Evolutionary conservation across 2,797 vertebrate genomes (phyloP).

Genomic region (Ceryle rudis): DNA sequence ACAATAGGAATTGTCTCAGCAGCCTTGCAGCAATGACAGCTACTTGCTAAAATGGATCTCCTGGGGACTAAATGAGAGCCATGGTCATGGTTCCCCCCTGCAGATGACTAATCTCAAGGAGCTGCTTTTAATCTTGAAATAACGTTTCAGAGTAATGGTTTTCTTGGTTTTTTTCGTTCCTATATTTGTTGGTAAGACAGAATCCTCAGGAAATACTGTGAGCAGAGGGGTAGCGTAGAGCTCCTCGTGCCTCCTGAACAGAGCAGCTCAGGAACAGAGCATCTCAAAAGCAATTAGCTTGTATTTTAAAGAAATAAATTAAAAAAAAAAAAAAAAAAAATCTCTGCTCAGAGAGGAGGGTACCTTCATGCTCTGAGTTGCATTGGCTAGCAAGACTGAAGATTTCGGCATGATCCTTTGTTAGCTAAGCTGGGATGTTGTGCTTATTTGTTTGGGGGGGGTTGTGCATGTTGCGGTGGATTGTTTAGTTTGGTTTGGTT

Average conservation of each 20-base stretch:
- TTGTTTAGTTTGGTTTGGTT: no score
- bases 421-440: not conserved
- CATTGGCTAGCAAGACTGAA: not conserved
- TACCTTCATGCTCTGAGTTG: not conserved
- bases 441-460: not conserved
- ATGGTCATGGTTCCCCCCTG: not conserved
- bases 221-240: not conserved
- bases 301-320: not conserved
- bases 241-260: not conserved
- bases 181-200: not conserved
- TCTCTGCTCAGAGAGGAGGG: not conserved
- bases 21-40: not conserved
- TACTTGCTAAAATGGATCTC: not conserved
- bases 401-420: not conserved
- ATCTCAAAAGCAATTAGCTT: not conserved
- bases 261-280: not conserved
- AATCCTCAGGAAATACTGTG: not conserved
- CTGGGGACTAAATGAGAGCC: not conserved
- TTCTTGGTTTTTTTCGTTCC: not conserved
- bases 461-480: not conserved
- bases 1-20: accelerated
- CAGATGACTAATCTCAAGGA: not conserved
- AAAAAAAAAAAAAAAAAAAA: not conserved
- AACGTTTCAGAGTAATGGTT: not conserved
- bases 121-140: not conserved